Evolutionary conservation across 2,797 vertebrate species (phyloP).

Genomic region (Muraenolepis orangiensis): DNA sequence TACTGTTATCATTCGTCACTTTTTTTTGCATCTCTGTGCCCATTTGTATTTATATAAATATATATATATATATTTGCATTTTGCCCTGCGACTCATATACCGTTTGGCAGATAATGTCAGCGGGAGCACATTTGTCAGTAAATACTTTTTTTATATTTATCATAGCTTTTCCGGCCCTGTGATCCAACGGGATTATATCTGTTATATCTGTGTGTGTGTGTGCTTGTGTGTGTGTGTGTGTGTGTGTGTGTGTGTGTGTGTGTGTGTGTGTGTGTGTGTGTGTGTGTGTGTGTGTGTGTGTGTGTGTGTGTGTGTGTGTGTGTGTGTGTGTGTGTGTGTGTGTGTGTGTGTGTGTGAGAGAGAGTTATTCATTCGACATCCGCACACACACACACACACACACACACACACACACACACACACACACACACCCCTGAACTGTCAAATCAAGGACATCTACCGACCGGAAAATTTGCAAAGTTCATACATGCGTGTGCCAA

Average conservation of each 20-base stretch:
- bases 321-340: no score
- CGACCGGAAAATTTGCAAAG: constrained; percentile 33
- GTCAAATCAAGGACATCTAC: constrained; percentile 50
- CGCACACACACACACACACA: constrained; percentile 19
- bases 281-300: no score
- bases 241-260: no score
- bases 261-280: no score
- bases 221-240: no score
- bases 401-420: constrained; percentile 21
- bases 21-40: neutral
- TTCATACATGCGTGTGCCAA: neutral
- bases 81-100: neutral
- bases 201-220: no score
- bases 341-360: no score
- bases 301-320: no score
- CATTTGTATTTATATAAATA: neutral
- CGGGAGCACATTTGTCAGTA: constrained; percentile 46
- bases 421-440: constrained; percentile 32
- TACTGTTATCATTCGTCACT: neutral
- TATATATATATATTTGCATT: neutral
- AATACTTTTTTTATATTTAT: constrained; percentile 45
- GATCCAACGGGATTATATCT: constrained; percentile 55
- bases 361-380: constrained; percentile 36
- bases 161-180: constrained; percentile 36
- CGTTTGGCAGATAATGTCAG: constrained; percentile 39